These are phyloP conservation scores for Lycaon pictus DNA, from an alignment of 2,113 vertebrate genomes.

Conservation along the genomic window DNA sequence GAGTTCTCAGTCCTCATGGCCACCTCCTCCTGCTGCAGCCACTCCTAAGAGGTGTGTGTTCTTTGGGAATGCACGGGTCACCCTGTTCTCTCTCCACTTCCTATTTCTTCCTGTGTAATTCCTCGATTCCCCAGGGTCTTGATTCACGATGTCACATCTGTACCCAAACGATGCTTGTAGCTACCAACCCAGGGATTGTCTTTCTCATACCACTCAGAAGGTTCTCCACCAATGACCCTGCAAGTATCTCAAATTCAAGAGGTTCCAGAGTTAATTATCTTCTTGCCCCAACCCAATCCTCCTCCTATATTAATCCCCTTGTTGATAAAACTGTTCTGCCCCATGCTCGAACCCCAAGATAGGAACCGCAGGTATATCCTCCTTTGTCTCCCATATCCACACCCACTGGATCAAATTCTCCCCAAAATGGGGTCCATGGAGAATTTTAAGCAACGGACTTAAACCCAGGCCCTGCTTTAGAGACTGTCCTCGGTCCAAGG, in stretches of 20 bases:
- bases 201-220: background rate
- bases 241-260: background rate
- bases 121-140: background rate
- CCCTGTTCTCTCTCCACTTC: background rate
- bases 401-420: background rate
- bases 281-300: background rate
- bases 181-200: background rate
- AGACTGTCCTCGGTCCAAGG: background rate
- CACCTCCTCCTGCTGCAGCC: background rate
- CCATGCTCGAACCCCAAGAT: background rate
- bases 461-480: background rate
- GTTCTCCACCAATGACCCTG: background rate
- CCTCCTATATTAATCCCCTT: background rate
- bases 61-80: background rate
- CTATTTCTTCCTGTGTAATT: background rate
- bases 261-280: background rate
- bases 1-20: background rate
- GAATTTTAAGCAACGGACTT: accelerated
- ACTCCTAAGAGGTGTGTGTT: background rate
- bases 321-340: background rate
- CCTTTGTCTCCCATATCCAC: background rate
- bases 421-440: background rate
- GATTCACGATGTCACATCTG: background rate
- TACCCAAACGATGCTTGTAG: background rate
- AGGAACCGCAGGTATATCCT: background rate